Conservation (phyloP, 2,888 invertebrate genomes). For the Hirtodrosophila cameraria region DNA sequence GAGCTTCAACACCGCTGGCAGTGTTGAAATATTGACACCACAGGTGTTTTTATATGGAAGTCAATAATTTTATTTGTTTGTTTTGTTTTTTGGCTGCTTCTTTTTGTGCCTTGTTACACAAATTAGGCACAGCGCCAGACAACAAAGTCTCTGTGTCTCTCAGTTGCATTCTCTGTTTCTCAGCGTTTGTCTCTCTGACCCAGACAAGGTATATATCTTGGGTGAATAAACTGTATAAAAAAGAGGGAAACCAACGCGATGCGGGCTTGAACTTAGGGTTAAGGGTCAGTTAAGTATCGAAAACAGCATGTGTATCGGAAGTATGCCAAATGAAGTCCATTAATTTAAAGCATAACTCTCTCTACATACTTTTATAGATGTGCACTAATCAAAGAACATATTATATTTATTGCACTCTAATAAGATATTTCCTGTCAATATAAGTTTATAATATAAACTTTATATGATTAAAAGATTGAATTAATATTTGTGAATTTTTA, state of each 20-base stretch:
- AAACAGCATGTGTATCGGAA: conserved; percentile 48
- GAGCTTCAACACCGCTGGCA: conserved; percentile 77
- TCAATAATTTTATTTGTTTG: conserved; percentile 41
- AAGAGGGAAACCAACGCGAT: conserved; percentile 33
- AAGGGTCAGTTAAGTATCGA: conserved; percentile 39
- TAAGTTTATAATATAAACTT: too few relatives aligned
- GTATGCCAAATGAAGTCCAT: conserved; percentile 44
- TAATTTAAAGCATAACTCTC: conserved; percentile 16
- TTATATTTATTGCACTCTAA: conserved; percentile 49
- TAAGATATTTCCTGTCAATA: conserved; percentile 46
- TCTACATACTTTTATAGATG: conserved; percentile 1
- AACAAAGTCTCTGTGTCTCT: conserved; percentile 6
- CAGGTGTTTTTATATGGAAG: conserved; percentile 79
- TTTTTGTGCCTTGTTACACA: conserved; percentile 53
- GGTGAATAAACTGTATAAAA: conserved; percentile 32
- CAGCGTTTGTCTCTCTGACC: conserved; percentile 19
- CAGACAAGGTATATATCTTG: conserved; percentile 9
- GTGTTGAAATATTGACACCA: conserved; percentile 81
- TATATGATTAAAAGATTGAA: neutral
- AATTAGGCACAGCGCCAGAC: conserved; percentile 44
- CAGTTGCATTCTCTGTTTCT: neutral
- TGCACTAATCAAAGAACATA: conserved; percentile 6
- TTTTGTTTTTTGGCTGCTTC: conserved; percentile 19
- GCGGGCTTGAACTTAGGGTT: conserved; percentile 54
- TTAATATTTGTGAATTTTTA: neutral